Conservation (phyloP, 2,797 vertebrate genomes). For the Sebastes hubbsi region DNA sequence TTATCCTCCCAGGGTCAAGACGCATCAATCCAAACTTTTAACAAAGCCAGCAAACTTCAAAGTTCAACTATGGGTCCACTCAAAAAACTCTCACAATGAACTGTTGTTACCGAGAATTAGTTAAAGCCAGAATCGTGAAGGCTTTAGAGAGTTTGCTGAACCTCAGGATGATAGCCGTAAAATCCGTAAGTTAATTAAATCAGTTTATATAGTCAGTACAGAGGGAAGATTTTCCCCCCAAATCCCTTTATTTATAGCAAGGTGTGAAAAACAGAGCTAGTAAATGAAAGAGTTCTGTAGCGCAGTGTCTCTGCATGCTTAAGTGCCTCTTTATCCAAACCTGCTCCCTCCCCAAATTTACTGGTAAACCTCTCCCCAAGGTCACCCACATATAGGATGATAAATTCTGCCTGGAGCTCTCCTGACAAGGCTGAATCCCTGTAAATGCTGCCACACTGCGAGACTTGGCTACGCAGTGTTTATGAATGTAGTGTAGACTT, state of each 20-base stretch:
- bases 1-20: slow-evolving; percentile 1
- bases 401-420: slow-evolving; percentile 70
- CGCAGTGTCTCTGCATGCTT: slow-evolving; percentile 35
- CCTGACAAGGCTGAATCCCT: slow-evolving; percentile 68
- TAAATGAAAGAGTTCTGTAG: slow-evolving; percentile 48
- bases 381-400: slow-evolving; percentile 68
- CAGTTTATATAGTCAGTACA: slow-evolving; percentile 40
- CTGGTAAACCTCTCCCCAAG: slow-evolving; percentile 74
- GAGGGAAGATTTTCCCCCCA: slow-evolving; percentile 32
- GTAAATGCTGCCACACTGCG: slow-evolving; percentile 21
- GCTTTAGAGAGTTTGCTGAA: slow-evolving; percentile 11
- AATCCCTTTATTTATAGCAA: slow-evolving; percentile 57
- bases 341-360: slow-evolving; percentile 57
- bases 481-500: not conserved
- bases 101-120: not conserved
- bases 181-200: slow-evolving; percentile 57
- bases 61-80: not conserved
- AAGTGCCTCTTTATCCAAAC: slow-evolving; percentile 41
- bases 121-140: not conserved
- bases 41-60: not conserved
- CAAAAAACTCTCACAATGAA: not conserved
- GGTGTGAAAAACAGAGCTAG: slow-evolving; percentile 48
- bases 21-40: slow-evolving; percentile 17
- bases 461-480: not conserved
- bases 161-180: slow-evolving; percentile 15